Evolutionary conservation across 2,888 invertebrate species (phyloP), one percentile per base, ranked within the genome.

Genomic region (Apamea sordens): DNA sequence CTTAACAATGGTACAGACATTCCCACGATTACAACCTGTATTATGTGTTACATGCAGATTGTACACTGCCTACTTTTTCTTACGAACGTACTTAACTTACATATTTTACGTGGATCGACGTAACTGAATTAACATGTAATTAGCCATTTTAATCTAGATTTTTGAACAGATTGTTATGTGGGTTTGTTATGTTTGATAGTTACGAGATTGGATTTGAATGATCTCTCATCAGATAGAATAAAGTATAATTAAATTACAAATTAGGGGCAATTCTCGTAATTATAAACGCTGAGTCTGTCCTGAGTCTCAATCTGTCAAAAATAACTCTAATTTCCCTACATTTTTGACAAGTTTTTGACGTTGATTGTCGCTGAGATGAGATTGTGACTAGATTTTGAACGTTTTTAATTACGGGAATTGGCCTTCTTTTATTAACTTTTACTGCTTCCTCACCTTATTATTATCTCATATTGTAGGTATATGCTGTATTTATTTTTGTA

Each of bases 21-120:
- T 89, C 89, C 61, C 89, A 89, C 89, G 89, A 87, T 88, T n/a
- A 59, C 59, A 85, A 89, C 82, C 83, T 41, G 13, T 68, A 56
- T 56, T 68, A 56, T 56, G 56, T n/a, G 56, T 56, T 56, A 56
- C 56, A 56, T 24, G 56, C 56, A 56, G 24, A 24, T 36, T 68
- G 80, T 74, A 72, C 67, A 59, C 11, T 61, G 18, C 56, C 32
- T 32, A 72, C 73, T 65, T 82, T 72, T 71, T 63, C 47, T 56
- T 41, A 72, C 41, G 64, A 85, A 68, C 28, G n/a, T 59, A 61
- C 53, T 21, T 50, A 56, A 63, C n/a, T 68, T 53, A 63, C 24
- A 56, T 68, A 59, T 80, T 36, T 70, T 61, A 72, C 21, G 15
- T 28, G 15, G 8, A 44, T 67, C 28, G 11, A 67, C 59, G 77